phyloP scores from a whole-genome alignment of 2,797 vertebrate species.

The Crax fasciolata region DNA sequence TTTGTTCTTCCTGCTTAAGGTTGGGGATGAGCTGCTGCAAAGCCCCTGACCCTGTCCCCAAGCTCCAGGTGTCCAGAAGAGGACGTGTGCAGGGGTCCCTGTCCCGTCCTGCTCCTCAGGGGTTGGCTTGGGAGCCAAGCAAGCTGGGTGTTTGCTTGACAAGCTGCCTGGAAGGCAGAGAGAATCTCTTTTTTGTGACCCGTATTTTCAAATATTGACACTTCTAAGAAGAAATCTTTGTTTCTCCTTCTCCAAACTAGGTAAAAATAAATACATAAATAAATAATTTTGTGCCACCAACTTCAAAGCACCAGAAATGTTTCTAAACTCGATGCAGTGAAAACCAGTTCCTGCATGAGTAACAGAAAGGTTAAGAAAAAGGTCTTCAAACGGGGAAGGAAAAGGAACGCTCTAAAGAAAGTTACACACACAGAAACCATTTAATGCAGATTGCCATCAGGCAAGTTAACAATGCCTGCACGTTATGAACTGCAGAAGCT shows the following conservation, averaged over 20 bases:
- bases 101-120: neutral
- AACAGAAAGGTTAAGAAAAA: neutral
- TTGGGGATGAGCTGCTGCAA: neutral
- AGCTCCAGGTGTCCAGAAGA: neutral
- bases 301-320: neutral
- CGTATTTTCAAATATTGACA: neutral
- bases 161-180: neutral
- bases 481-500: conserved; percentile 77
- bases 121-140: neutral
- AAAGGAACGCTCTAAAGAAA: conserved; percentile 22
- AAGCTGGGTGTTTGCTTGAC: neutral
- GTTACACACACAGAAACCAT: conserved; percentile 49
- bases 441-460: conserved; percentile 77
- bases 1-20: neutral
- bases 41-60: neutral
- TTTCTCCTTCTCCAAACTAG: accelerated
- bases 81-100: neutral
- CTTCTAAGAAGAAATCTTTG: neutral
- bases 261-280: neutral
- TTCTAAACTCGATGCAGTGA: neutral
- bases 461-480: conserved; percentile 67
- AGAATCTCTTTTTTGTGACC: neutral
- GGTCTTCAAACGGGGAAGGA: neutral
- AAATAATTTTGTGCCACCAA: neutral
- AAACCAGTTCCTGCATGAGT: neutral